A percentile compares a stretch with the other conserved stretches of the same genome.
These are phyloP conservation scores for Cantharis rufa DNA, from an alignment of 2,888 invertebrate species.

Conservation along the genomic window DNA sequence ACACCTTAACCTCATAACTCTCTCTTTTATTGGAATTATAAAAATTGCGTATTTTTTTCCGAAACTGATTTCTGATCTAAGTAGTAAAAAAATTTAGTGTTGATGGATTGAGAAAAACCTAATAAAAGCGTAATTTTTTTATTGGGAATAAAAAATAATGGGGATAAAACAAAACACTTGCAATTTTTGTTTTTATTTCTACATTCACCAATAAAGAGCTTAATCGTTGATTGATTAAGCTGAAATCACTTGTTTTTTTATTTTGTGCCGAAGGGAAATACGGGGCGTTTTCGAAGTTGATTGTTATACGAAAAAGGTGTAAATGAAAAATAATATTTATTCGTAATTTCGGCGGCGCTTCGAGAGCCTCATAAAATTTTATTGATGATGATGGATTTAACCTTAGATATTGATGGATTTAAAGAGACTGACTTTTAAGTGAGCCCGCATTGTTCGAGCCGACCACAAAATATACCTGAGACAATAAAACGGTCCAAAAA, in stretches of 20 bases:
- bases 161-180: neutral
- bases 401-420: neutral
- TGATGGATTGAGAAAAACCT: neutral
- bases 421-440: neutral
- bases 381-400: neutral
- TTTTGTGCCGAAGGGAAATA: neutral
- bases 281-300: neutral
- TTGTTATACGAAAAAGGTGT: neutral
- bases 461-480: slow-evolving; percentile 15
- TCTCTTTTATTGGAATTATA: neutral
- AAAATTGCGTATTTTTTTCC: neutral
- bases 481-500: slow-evolving; percentile 23
- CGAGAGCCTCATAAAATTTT: neutral
- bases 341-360: neutral
- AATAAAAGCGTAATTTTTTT: neutral
- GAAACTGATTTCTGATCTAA: neutral
- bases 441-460: slow-evolving; percentile 1
- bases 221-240: neutral
- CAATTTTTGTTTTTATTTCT: neutral
- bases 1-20: neutral
- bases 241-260: neutral
- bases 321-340: neutral
- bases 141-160: neutral
- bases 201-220: neutral
- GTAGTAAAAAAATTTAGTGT: neutral